These are phyloP conservation scores for Micronycteris hirsuta DNA, from an alignment of 2,113 vertebrate species.

Conservation along the genomic window DNA sequence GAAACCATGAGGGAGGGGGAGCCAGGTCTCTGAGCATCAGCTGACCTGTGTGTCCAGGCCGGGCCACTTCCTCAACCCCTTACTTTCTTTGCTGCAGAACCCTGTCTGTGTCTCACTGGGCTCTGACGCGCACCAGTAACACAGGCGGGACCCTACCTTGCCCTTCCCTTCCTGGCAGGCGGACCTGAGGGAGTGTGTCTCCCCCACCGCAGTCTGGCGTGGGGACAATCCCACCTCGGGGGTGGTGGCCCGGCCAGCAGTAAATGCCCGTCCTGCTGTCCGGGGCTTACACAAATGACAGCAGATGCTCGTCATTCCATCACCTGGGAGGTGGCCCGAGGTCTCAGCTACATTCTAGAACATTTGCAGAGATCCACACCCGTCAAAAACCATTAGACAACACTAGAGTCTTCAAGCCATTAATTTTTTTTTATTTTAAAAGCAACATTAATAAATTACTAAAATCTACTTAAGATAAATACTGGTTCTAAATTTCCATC, in stretches of 20 bases:
- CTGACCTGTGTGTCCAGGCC: background rate
- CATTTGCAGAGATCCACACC: background rate
- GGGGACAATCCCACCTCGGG: background rate
- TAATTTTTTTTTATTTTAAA: background rate
- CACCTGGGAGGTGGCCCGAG: accelerated
- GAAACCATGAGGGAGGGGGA: background rate
- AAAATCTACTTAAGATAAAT: background rate
- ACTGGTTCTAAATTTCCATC: background rate
- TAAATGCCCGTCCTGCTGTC: no score
- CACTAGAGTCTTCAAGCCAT: background rate
- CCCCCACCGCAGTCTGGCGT: accelerated
- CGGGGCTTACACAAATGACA: no score
- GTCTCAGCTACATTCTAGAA: background rate
- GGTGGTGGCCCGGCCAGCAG: accelerated
- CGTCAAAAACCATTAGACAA: background rate
- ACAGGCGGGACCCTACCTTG: background rate
- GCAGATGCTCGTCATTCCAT: accelerated
- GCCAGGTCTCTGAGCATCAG: background rate
- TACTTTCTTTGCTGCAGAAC: background rate
- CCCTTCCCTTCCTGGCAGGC: background rate
- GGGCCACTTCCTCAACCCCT: background rate
- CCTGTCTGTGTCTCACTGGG: background rate
- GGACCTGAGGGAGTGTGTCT: background rate
- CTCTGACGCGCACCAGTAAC: background rate
- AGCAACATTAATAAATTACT: background rate